Evolutionary conservation across 2,113 vertebrate genomes (phyloP).

Genomic region (Seriola dumerili): DNA sequence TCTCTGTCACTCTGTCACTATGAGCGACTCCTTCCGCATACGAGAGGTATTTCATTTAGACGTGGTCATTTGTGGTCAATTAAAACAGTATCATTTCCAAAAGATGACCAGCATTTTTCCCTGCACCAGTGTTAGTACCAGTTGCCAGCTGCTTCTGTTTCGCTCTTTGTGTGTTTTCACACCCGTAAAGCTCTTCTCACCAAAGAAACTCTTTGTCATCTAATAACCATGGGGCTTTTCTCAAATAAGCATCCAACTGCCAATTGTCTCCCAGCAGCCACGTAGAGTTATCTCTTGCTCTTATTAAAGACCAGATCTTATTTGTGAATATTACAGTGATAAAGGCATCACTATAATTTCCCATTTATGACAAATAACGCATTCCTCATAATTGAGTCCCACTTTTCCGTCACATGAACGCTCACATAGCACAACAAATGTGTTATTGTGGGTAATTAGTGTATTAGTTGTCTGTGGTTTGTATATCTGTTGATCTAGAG

Average conservation of each 20-base stretch:
- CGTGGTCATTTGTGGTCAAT: too few species aligned
- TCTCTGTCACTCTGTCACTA: too few species aligned
- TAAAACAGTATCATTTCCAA: too few species aligned
- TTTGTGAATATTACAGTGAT: slow-evolving; percentile 19
- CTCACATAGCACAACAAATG: background rate
- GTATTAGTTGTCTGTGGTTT: background rate
- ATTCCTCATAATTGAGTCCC: background rate
- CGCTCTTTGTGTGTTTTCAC: background rate
- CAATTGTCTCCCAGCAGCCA: background rate
- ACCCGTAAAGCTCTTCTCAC: background rate
- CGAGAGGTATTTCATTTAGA: too few species aligned
- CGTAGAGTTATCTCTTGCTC: background rate
- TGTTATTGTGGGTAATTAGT: background rate
- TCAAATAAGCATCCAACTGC: slow-evolving; percentile 5
- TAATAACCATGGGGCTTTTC: background rate
- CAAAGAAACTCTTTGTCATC: background rate
- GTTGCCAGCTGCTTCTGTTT: background rate
- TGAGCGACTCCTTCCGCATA: too few species aligned
- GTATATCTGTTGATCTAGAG: background rate
- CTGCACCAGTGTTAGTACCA: background rate
- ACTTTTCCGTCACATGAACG: too few species aligned
- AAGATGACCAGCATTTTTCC: too few species aligned
- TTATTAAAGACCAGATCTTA: slow-evolving; percentile 12
- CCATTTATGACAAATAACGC: background rate
- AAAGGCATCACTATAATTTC: background rate